phyloP scores from a whole-genome alignment of 2,113 vertebrate genomes.

The Catharus bicknelli region DNA sequence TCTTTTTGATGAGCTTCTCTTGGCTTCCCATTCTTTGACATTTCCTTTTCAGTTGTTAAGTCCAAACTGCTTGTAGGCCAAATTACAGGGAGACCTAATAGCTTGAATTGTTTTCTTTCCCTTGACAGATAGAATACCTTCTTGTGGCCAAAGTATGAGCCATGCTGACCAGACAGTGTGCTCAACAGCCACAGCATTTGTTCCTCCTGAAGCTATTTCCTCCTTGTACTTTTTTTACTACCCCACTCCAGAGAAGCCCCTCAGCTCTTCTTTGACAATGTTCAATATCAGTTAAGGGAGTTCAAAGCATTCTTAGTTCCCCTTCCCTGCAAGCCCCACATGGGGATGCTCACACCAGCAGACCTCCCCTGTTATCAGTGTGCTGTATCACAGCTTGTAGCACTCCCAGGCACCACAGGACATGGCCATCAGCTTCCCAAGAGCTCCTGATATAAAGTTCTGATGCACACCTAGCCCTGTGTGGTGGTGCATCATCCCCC shows the following conservation, averaged over 20 bases:
- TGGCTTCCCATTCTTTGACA: conserved; percentile 36
- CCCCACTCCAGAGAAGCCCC: background rate
- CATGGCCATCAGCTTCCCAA: background rate
- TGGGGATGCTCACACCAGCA: background rate
- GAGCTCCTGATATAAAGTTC: background rate
- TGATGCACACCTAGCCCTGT: background rate
- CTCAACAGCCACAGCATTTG: background rate
- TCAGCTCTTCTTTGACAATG: background rate
- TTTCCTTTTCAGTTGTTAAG: conserved; percentile 35
- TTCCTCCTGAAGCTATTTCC: background rate
- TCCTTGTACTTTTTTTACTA: background rate
- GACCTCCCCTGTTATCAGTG: background rate
- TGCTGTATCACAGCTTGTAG: background rate
- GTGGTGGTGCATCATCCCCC: background rate
- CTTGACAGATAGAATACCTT: background rate
- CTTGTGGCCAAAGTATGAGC: background rate
- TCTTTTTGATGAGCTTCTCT: conserved; percentile 53
- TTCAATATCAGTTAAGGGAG: background rate
- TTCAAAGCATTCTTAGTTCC: background rate
- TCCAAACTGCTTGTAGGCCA: conserved; percentile 28
- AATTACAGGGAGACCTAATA: conserved; percentile 17
- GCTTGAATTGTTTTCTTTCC: background rate
- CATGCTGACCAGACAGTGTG: background rate
- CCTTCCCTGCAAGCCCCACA: background rate
- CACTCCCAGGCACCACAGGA: background rate